phyloP scores from a whole-genome alignment of 2,888 invertebrate species.

The Danaus chrysippus region DNA sequence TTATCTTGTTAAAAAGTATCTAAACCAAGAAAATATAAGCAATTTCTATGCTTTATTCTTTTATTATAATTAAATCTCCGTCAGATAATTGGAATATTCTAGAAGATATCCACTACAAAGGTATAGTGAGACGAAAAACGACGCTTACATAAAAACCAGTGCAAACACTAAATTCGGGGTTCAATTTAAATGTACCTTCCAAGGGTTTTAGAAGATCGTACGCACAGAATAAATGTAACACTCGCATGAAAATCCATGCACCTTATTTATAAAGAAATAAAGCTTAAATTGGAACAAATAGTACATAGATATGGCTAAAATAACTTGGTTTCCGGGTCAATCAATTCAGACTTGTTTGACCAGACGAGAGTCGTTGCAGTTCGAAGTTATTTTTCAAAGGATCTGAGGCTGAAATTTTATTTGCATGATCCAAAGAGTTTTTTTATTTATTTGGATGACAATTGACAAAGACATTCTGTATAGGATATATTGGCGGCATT shows the following conservation, averaged over 20 bases:
- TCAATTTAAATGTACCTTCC: constrained; percentile 58
- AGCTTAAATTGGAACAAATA: constrained; percentile 33
- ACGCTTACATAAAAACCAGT: constrained; percentile 46
- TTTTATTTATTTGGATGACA: constrained; percentile 25
- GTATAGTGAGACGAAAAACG: constrained; percentile 25
- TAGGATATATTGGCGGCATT: no score
- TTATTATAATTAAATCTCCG: no score
- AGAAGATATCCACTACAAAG: no score
- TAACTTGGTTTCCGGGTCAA: constrained; percentile 49
- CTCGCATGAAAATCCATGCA: background rate
- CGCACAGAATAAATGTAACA: constrained; percentile 32
- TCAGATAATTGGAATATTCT: no score
- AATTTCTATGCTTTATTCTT: no score
- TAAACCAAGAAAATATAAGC: no score
- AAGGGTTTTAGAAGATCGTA: constrained; percentile 47
- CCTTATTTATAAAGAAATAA: constrained; percentile 33
- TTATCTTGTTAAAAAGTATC: no score
- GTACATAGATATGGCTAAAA: constrained; percentile 12
- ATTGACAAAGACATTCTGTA: no score
- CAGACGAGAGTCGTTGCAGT: constrained; percentile 49
- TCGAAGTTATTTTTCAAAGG: constrained; percentile 36
- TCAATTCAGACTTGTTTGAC: constrained; percentile 69
- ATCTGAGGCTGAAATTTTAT: constrained; percentile 29
- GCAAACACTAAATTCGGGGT: constrained; percentile 51
- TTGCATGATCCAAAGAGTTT: constrained; percentile 26